phyloP scores from a whole-genome alignment of 2,797 vertebrate species.

The Sylvia borin region DNA sequence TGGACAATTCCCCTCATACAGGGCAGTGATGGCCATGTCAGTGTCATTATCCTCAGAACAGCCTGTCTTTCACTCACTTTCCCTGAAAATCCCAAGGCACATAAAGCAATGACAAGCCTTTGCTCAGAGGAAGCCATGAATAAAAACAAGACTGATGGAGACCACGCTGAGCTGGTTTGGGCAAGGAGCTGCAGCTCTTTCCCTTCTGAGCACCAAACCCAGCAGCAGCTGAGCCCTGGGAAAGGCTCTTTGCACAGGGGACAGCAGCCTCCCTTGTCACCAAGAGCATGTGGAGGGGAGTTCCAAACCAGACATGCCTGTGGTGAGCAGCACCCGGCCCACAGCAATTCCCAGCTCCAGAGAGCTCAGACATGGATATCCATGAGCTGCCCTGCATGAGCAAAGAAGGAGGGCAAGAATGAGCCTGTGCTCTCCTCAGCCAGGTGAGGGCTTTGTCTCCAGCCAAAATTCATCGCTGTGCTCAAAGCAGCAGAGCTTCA shows the following conservation, averaged over 20 bases:
- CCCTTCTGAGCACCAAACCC: not conserved
- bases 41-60: not conserved
- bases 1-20: not conserved
- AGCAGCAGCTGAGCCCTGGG: not conserved
- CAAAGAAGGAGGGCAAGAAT: not conserved
- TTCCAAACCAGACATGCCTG: rapidly evolving
- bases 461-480: not conserved
- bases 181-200: not conserved
- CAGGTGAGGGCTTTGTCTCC: not conserved
- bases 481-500: not conserved
- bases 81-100: not conserved
- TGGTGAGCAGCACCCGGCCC: not conserved
- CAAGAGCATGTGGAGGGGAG: rapidly evolving
- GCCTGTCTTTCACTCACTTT: not conserved
- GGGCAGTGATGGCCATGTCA: not conserved
- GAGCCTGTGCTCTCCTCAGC: not conserved
- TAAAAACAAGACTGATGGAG: not conserved
- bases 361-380: not conserved
- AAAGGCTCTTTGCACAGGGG: not conserved
- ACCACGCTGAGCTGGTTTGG: rapidly evolving
- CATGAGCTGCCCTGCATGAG: not conserved
- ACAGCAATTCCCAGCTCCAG: not conserved
- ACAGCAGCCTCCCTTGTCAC: not conserved
- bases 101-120: not conserved
- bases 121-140: not conserved